A percentile compares a stretch with the other conserved stretches of the same genome.
Evolutionary conservation across 2,888 invertebrate genomes (phyloP).

Genomic region (Xestia sexstrigata): DNA sequence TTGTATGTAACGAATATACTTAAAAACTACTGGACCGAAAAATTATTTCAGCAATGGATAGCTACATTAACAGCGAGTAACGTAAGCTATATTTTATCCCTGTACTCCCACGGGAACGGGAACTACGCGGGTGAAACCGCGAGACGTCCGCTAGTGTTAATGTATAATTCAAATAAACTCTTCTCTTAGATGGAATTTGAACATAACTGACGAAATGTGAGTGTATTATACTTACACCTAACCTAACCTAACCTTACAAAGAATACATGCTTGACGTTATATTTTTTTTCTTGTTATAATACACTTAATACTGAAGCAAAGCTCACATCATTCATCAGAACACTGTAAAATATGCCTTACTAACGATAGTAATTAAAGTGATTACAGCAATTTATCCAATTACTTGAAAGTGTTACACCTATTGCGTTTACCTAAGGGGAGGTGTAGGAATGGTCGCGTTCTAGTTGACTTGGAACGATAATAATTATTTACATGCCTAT

Average conservation of each 20-base stretch:
- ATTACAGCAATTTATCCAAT: conserved; percentile 25
- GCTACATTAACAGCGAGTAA: no score
- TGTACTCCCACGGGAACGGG: no score
- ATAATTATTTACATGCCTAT: conserved; percentile 25
- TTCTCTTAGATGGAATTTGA: background rate
- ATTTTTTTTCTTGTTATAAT: background rate
- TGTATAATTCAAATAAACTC: background rate
- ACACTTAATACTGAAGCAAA: background rate
- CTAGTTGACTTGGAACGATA: conserved; percentile 31
- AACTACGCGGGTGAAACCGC: no score
- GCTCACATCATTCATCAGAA: background rate
- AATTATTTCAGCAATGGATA: no score
- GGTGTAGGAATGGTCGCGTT: conserved; percentile 12
- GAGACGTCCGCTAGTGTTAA: background rate
- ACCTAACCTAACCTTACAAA: background rate
- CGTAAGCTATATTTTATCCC: no score
- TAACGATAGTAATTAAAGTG: conserved; percentile 20
- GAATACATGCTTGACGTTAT: background rate
- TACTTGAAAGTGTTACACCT: conserved; percentile 3
- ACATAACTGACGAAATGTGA: background rate
- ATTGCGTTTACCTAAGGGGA: background rate
- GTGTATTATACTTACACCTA: background rate
- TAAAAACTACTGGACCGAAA: no score
- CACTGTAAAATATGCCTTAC: background rate
- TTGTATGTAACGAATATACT: no score